A percentile compares a stretch with the other conserved stretches of the same genome.
These are phyloP conservation scores for Falco punctatus DNA, from an alignment of 2,113 vertebrate genomes.

Conservation along the genomic window DNA sequence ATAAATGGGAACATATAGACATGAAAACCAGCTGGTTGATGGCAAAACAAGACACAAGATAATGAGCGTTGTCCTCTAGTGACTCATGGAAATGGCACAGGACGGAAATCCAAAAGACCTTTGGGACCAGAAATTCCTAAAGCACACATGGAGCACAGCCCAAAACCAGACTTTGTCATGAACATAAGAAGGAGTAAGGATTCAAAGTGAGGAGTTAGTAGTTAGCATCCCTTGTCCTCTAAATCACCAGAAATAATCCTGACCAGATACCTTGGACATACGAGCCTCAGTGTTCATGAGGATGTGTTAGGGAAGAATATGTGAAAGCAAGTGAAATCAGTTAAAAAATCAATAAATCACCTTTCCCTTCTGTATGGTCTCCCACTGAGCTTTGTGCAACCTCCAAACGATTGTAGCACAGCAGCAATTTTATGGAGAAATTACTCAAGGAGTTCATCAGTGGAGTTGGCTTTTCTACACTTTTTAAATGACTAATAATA, in stretches of 20 bases:
- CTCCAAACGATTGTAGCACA: neutral
- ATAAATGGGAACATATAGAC: neutral
- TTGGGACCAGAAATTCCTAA: neutral
- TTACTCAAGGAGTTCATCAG: slow-evolving; percentile 29
- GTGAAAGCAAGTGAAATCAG: neutral
- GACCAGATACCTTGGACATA: neutral
- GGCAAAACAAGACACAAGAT: neutral
- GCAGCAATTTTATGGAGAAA: slow-evolving; percentile 2
- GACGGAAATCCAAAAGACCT: neutral
- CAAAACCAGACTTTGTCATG: neutral
- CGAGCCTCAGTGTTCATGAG: fast-evolving
- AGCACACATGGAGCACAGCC: neutral
- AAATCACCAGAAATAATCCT: neutral
- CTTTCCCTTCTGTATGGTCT: neutral
- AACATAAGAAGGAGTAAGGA: neutral
- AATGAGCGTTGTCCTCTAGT: neutral
- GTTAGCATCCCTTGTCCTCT: neutral
- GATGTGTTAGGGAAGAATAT: neutral
- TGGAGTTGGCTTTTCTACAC: slow-evolving; percentile 14
- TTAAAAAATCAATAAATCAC: neutral
- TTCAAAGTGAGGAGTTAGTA: neutral
- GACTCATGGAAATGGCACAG: neutral
- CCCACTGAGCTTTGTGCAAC: neutral
- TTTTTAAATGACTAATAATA: slow-evolving; percentile 39
- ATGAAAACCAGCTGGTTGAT: neutral